Evolutionary conservation across 2,888 invertebrate species (phyloP), one percentile per base, ranked within the genome.

Genomic region (Amblyjoppa proteus): DNA sequence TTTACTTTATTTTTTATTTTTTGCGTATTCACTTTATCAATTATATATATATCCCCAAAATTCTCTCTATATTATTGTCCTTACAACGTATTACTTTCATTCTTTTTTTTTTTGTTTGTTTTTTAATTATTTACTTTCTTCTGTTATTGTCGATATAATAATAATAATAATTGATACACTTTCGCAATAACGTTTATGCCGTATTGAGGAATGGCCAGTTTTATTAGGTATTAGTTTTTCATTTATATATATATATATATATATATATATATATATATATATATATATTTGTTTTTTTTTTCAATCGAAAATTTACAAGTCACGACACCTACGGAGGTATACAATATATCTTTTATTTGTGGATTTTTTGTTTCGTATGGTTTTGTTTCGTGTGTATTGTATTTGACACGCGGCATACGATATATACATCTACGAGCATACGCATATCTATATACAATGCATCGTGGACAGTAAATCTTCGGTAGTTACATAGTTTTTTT

Each of bases 131-230:
- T 88, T 88, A 88, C 87, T 79, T 89, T 83, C 83, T 73, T 90
- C 77, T 41, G 79, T 93, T 93, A 93, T 93, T 93, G 92, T 93
- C 93, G 87, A 88, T 89, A 90, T 45, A 68, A 83, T 75, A 51
- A 79, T 75, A 51, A 79, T 92, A 92, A 79, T 92, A 92, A 92
- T 92, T 92, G 90, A 92, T 90, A 90, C 87, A 90, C 83, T 89
- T 88, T 74, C 75, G 69, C 66, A 49, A 53, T 77, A 78, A 81
- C 49, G 9, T 51, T 66, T 53, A 77, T 66, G 73, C 45, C 58
- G 68, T 64, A 81, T 81, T 77, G 77, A 61, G 41, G 25, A 77
- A 81, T 77, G 81, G 64, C 73, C 77, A 81, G 69, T 64, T 68
- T 58, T 68, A 83, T 9, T 69, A 11, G 9, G 13, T 41, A 66